These are phyloP conservation scores for Troides aeacus DNA, from an alignment of 2,888 invertebrate species.

Conservation along the genomic window DNA sequence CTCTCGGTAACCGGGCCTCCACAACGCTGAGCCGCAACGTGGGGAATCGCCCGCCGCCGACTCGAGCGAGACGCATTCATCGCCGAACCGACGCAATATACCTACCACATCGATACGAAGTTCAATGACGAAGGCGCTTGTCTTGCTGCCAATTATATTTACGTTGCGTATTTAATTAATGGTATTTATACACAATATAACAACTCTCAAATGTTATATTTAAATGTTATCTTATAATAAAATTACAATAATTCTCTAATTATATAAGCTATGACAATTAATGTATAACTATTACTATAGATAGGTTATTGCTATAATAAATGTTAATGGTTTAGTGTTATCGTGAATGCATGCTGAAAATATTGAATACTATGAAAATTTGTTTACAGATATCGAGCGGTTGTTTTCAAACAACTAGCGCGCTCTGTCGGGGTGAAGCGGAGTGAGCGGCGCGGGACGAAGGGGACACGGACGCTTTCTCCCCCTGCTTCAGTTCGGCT, in stretches of 20 bases:
- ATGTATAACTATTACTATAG: background rate
- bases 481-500: constrained; percentile 72
- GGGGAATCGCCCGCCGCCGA: constrained; percentile 43
- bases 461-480: constrained; percentile 65
- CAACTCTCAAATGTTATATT: background rate
- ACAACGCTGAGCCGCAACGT: constrained; percentile 46
- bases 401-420: constrained; percentile 68
- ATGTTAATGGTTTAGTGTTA: background rate
- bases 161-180: constrained; percentile 19
- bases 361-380: constrained; percentile 60
- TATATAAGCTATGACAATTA: background rate
- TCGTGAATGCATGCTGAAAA: constrained; percentile 35
- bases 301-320: background rate
- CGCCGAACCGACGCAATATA: constrained; percentile 64
- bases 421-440: constrained; percentile 64
- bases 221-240: background rate
- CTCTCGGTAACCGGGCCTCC: constrained; percentile 50
- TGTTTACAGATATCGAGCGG: constrained; percentile 79
- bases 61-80: constrained; percentile 52
- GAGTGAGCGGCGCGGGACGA: constrained; percentile 53
- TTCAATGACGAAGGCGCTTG: constrained; percentile 55
- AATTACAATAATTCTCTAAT: background rate
- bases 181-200: background rate
- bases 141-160: constrained; percentile 41
- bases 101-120: constrained; percentile 60